A percentile compares a stretch with the other conserved stretches of the same genome.
Evolutionary conservation across 2,888 invertebrate genomes (phyloP).

Genomic region (Amblyteles armatorius): DNA sequence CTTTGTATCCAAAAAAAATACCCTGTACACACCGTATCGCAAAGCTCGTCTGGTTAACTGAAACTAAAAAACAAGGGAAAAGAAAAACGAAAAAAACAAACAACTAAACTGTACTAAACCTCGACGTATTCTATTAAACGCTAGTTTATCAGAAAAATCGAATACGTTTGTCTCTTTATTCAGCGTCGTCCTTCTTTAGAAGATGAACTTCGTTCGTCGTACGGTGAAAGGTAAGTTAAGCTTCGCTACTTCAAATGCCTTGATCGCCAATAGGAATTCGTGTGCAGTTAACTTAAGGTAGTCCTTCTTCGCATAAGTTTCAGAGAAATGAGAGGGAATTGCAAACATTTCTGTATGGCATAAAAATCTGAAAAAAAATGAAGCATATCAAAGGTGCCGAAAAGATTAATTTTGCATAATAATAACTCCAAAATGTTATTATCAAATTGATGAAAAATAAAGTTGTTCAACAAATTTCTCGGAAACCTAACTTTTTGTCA

Average conservation of each 20-base stretch:
- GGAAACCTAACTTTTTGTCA: too few relatives aligned
- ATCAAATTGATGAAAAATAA: too few relatives aligned
- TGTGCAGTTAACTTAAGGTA: too few relatives aligned
- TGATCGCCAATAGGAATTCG: background rate
- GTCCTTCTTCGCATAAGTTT: too few relatives aligned
- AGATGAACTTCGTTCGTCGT: background rate
- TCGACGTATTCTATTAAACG: conserved; percentile 81
- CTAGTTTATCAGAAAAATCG: conserved; percentile 81
- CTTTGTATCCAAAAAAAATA: conserved; percentile 27
- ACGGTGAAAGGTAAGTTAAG: conserved; percentile 34
- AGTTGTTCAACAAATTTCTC: too few relatives aligned
- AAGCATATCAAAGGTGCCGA: too few relatives aligned
- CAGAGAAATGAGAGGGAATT: too few relatives aligned
- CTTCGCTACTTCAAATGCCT: background rate
- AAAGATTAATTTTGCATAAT: too few relatives aligned
- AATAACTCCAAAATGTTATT: too few relatives aligned
- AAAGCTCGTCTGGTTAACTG: conserved; percentile 75
- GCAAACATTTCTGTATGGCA: too few relatives aligned
- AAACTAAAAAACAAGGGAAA: conserved; percentile 70
- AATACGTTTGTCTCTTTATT: conserved; percentile 67
- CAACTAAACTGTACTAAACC: conserved; percentile 79
- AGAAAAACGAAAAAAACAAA: conserved; percentile 60
- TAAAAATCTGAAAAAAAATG: too few relatives aligned
- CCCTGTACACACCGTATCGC: conserved; percentile 73
- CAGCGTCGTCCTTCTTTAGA: conserved; percentile 8